Percentiles rank a stretch among this genome's conserved stretches.
phyloP scores from a whole-genome alignment of 2,113 vertebrate species.

The Varanus salvator region DNA sequence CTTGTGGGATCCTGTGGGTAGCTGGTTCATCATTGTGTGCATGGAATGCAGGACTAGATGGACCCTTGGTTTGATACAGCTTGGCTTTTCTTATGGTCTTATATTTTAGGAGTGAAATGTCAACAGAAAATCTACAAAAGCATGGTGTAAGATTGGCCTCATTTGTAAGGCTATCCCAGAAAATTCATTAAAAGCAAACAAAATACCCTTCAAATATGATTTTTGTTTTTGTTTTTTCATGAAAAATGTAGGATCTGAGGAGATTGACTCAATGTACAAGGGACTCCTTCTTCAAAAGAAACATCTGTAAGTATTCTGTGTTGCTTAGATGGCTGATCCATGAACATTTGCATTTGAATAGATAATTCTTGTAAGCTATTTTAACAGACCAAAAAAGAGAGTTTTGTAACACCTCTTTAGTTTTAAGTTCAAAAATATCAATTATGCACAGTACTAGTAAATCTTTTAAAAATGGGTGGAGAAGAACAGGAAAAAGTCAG shows the following conservation, averaged over 20 bases:
- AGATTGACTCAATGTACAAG: background rate
- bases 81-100: too few relatives aligned
- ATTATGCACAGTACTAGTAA: slow-evolving; percentile 35
- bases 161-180: background rate
- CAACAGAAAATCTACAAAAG: background rate
- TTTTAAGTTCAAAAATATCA: slow-evolving; percentile 60
- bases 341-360: slow-evolving; percentile 34
- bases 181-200: background rate
- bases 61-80: too few relatives aligned
- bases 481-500: background rate
- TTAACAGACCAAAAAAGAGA: slow-evolving; percentile 22
- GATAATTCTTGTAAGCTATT: slow-evolving; percentile 12
- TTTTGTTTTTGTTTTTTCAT: background rate
- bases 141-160: background rate
- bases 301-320: background rate
- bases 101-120: background rate
- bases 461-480: background rate
- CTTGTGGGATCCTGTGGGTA: too few relatives aligned
- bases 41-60: too few relatives aligned
- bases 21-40: too few relatives aligned
- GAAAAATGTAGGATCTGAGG: background rate
- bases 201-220: background rate
- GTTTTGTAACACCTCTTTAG: slow-evolving; percentile 43
- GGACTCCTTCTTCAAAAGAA: slow-evolving; percentile 1
- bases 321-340: background rate